Evolutionary conservation across 2,113 vertebrate species (phyloP).

Genomic region (Petroica traversi): DNA sequence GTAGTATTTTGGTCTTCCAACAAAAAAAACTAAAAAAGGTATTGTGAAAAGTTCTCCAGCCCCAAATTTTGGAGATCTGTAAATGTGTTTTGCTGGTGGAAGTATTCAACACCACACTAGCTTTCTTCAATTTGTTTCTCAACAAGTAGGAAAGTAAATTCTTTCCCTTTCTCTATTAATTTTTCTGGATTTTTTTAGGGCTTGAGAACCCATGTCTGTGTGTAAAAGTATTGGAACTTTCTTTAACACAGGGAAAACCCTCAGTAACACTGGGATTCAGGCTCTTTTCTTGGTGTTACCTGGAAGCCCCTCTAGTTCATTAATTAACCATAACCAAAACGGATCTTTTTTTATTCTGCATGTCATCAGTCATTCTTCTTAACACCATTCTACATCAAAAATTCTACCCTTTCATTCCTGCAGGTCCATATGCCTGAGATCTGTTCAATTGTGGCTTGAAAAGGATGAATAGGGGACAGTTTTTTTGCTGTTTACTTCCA

Average conservation of each 20-base stretch:
- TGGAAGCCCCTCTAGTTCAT: background rate
- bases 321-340: background rate
- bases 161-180: background rate
- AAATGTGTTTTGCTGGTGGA: background rate
- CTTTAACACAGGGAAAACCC: constrained; percentile 66
- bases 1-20: background rate
- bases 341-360: background rate
- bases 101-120: background rate
- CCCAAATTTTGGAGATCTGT: background rate
- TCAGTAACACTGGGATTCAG: constrained; percentile 81
- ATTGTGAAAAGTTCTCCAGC: background rate
- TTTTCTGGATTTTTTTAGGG: constrained; percentile 70
- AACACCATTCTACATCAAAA: background rate
- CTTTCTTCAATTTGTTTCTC: background rate
- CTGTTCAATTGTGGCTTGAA: background rate
- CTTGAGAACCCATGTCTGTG: constrained; percentile 63
- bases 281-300: background rate
- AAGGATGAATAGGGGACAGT: background rate
- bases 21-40: too few species aligned
- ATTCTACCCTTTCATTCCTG: background rate
- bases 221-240: constrained; percentile 74
- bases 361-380: background rate
- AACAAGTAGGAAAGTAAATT: background rate
- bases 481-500: background rate
- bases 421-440: background rate